Percentiles rank a stretch among this genome's conserved stretches.
Evolutionary conservation across 1,140 invertebrate genomes (phyloP).

Genomic region (Anastrepha obliqua): DNA sequence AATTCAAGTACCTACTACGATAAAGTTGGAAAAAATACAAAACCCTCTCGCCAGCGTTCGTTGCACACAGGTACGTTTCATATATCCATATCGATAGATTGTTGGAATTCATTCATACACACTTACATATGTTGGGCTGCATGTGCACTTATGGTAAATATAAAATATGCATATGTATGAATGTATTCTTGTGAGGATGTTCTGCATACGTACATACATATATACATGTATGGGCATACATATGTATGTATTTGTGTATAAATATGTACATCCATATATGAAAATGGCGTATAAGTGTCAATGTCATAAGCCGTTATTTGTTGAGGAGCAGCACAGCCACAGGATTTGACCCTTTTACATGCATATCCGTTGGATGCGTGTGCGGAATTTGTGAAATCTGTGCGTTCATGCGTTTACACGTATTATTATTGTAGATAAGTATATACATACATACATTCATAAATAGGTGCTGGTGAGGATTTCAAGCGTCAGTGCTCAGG

Average conservation of each 20-base stretch:
- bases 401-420: conserved; percentile 25
- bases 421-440: background rate
- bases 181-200: no score
- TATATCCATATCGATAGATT: conserved; percentile 4
- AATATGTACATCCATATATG: background rate
- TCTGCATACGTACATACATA: no score
- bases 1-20: conserved; percentile 11
- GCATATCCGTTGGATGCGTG: background rate
- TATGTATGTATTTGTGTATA: background rate
- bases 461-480: background rate
- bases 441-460: background rate
- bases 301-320: conserved; percentile 37
- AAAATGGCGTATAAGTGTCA: background rate
- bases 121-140: no score
- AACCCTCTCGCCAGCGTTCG: background rate
- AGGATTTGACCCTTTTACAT: conserved; percentile 31
- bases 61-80: no score
- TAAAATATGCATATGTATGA: no score
- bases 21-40: conserved; percentile 21
- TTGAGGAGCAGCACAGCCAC: background rate
- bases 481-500: conserved; percentile 24
- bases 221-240: background rate
- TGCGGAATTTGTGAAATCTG: conserved; percentile 42
- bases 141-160: background rate
- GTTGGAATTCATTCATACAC: background rate